phyloP scores from a whole-genome alignment of 2,888 invertebrate genomes.

The Tubulanus polymorphus region DNA sequence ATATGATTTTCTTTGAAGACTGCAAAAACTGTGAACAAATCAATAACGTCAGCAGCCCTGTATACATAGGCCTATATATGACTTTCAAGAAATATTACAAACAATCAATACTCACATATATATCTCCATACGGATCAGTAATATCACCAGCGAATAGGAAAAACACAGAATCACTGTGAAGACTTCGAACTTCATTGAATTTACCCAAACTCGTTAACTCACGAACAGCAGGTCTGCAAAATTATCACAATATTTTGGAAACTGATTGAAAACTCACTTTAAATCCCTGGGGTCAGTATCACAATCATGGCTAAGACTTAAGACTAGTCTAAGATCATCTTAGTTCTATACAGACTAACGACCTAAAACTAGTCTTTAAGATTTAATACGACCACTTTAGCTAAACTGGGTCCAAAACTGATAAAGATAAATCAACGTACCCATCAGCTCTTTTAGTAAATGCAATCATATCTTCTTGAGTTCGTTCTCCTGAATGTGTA shows the following conservation, averaged over 20 bases:
- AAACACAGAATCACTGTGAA: constrained; percentile 67
- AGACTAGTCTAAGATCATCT: no score
- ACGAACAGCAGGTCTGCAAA: constrained; percentile 70
- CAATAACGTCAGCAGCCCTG: no score
- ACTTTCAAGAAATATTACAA: neutral
- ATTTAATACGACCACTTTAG: neutral
- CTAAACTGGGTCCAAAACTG: neutral
- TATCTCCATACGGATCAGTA: constrained; percentile 30
- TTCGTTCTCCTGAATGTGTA: constrained; percentile 80
- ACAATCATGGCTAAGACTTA: no score
- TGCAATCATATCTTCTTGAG: constrained; percentile 82
- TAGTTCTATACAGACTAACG: no score
- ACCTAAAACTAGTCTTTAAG: no score
- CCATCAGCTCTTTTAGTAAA: constrained; percentile 85
- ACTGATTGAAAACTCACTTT: neutral
- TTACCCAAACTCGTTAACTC: constrained; percentile 73
- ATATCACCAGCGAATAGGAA: constrained; percentile 78
- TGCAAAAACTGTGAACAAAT: neutral
- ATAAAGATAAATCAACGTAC: constrained; percentile 24
- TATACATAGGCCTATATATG: no score
- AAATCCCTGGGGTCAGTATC: neutral
- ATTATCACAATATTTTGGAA: constrained; percentile 10
- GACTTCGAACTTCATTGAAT: constrained; percentile 69
- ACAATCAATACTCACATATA: constrained; percentile 31
- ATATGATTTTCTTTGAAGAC: neutral